Conservation (phyloP, 1,140 invertebrate species). For the Pseudomyrmex sp. region DNA sequence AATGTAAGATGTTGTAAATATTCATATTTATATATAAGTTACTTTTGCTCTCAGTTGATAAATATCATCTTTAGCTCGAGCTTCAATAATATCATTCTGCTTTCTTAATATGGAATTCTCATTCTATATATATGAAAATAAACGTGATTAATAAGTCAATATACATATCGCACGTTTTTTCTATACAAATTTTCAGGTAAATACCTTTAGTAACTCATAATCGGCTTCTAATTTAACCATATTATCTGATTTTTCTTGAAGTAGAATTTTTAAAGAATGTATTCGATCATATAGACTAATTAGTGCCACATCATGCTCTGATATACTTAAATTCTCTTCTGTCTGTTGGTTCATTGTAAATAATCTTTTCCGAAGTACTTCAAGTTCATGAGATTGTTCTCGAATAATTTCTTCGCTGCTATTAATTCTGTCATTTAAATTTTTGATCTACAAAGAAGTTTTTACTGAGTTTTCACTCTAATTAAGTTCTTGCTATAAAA, state of each 20-base stretch:
- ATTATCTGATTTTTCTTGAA: conserved; percentile 74
- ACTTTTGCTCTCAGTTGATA: conserved; percentile 75
- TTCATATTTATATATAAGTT: conserved; percentile 13
- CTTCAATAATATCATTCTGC: conserved; percentile 68
- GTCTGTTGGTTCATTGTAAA: conserved; percentile 60
- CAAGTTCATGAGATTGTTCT: conserved; percentile 63
- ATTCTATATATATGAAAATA: conserved; percentile 72
- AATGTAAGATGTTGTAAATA: not conserved
- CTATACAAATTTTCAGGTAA: not conserved
- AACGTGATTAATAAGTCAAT: conserved; percentile 1
- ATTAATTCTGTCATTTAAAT: conserved; percentile 41
- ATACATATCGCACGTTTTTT: conserved; percentile 6
- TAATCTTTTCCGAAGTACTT: conserved; percentile 68
- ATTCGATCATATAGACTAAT: conserved; percentile 63
- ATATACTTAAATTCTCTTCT: conserved; percentile 63
- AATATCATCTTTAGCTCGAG: conserved; percentile 75
- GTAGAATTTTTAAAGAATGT: conserved; percentile 72
- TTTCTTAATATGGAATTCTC: conserved; percentile 77
- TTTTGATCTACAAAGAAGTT: conserved; percentile 61
- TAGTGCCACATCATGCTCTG: conserved; percentile 64
- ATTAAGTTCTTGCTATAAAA: not conserved
- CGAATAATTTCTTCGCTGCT: conserved; percentile 62
- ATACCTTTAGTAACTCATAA: conserved; percentile 78
- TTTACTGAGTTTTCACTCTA: not conserved
- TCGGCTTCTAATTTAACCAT: conserved; percentile 77